Evolutionary conservation across 1,140 invertebrate genomes (phyloP).

Genomic region (Holotrichia oblita): DNA sequence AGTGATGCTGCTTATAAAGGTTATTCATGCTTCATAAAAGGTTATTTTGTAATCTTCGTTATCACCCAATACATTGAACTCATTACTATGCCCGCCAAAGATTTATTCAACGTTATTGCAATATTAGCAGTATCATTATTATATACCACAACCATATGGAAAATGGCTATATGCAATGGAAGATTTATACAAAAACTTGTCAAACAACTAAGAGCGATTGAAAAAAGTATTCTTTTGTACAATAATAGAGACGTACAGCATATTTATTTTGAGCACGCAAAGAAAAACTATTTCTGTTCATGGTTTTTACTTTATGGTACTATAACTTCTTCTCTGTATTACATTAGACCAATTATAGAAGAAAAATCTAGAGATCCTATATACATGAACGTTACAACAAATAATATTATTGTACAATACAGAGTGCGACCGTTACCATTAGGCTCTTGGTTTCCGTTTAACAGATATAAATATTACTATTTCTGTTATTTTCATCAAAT

Average conservation of each 20-base stretch:
- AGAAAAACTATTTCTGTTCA: constrained; percentile 33
- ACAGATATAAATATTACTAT: constrained; percentile 43
- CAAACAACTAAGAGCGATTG: constrained; percentile 41
- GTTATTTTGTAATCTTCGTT: constrained; percentile 44
- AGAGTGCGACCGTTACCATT: constrained; percentile 43
- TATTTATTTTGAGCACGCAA: constrained; percentile 42
- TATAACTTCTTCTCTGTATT: constrained; percentile 42
- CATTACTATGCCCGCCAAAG: constrained; percentile 16
- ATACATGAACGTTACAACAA: constrained; percentile 16
- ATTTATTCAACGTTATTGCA: constrained; percentile 40
- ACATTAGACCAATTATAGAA: constrained; percentile 39
- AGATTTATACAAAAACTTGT: constrained; percentile 39
- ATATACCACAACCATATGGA: constrained; percentile 42
- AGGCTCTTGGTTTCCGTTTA: constrained; percentile 47
- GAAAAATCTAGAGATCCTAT: not conserved
- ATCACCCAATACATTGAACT: constrained; percentile 43
- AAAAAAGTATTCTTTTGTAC: constrained; percentile 36
- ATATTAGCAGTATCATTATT: constrained; percentile 44
- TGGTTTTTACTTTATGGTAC: constrained; percentile 40
- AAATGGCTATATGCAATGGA: constrained; percentile 35
- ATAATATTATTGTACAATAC: not conserved
- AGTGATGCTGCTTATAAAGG: not conserved
- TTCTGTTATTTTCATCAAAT: constrained; percentile 40
- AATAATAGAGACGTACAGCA: constrained; percentile 38
- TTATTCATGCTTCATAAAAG: constrained; percentile 29